Percentiles rank a stretch among this genome's conserved stretches.
phyloP scores from a whole-genome alignment of 2,113 vertebrate species.

The Charadrius vociferus region DNA sequence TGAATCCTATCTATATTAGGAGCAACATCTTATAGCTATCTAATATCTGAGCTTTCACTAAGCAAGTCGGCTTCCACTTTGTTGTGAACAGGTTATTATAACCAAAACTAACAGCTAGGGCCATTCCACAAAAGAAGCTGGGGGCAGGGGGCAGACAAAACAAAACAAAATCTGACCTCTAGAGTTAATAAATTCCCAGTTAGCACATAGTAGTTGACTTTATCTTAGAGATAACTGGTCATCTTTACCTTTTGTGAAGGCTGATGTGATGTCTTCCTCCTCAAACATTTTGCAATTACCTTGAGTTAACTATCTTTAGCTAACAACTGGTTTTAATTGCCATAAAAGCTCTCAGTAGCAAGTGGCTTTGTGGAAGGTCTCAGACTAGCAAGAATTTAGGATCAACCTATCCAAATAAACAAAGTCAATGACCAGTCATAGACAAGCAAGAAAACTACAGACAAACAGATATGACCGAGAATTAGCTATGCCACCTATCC shows the following conservation, averaged over 20 bases:
- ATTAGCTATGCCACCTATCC: not conserved
- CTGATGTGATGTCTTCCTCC: not conserved
- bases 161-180: not conserved
- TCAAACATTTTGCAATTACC: not conserved
- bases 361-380: not conserved
- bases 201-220: not conserved
- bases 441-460: not conserved
- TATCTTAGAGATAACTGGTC: not conserved
- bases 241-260: not conserved
- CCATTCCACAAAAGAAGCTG: not conserved
- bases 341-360: not conserved
- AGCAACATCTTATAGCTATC: not conserved
- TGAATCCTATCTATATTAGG: not conserved
- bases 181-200: not conserved
- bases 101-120: not conserved
- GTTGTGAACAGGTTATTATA: not conserved
- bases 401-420: not conserved
- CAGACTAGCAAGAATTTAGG: not conserved
- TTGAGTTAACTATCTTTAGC: not conserved
- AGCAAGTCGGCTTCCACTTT: not conserved
- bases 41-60: not conserved
- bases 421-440: not conserved
- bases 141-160: not conserved
- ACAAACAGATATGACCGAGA: not conserved
- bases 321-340: not conserved